Evolutionary conservation across 23 tunicate species (phyloP).

Genomic region (Diplosoma virens): DNA sequence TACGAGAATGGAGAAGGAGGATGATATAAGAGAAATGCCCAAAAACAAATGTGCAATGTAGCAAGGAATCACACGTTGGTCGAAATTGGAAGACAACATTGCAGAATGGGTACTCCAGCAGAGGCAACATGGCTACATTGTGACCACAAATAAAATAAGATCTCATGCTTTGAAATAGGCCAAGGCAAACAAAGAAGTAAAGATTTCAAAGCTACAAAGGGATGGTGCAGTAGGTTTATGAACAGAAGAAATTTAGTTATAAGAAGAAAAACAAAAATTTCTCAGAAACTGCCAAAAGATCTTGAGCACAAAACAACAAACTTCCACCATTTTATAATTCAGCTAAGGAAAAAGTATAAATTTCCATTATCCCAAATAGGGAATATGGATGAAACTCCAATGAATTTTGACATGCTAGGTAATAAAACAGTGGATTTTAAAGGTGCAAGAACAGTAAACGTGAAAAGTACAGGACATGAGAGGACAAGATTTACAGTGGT

Average conservation of each 20-base stretch:
- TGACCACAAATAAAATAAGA: not conserved
- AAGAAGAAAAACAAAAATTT: not conserved
- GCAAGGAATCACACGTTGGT: not conserved
- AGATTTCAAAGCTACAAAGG: not conserved
- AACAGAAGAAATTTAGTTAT: conserved; percentile 1
- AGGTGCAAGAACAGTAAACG: conserved; percentile 6
- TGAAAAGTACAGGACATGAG: conserved; percentile 32
- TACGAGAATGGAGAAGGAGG: conserved; percentile 16
- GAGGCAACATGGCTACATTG: not conserved
- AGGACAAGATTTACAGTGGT: conserved; percentile 2
- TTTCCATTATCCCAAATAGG: not conserved
- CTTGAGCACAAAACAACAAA: not conserved
- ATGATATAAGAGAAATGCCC: not conserved
- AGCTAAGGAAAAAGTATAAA: not conserved
- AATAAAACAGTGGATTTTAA: conserved; percentile 4
- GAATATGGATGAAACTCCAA: conserved; percentile 38
- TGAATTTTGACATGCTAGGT: conserved; percentile 30
- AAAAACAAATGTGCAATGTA: not conserved
- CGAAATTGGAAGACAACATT: not conserved
- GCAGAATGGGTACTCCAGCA: not conserved
- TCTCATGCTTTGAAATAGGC: not conserved
- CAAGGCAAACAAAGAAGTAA: not conserved
- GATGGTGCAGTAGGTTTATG: conserved; percentile 12
- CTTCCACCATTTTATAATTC: conserved; percentile 1
- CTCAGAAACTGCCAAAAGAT: not conserved